These are phyloP conservation scores for Crotophaga sulcirostris DNA, from an alignment of 2,113 vertebrate genomes.

Conservation along the genomic window DNA sequence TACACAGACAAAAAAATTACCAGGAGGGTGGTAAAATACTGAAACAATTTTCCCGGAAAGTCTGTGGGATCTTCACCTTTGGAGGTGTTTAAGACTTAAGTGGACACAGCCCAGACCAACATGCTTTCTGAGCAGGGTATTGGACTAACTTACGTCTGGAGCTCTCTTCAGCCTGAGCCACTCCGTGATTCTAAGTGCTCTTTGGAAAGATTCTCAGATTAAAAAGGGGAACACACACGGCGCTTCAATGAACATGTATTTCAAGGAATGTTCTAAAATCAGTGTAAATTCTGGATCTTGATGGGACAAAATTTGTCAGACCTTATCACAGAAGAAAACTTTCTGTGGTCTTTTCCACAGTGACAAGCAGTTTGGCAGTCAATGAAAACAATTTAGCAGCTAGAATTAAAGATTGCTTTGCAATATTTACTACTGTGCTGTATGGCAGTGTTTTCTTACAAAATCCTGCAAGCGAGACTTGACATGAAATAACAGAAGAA, in stretches of 20 bases:
- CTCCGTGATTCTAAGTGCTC: background rate
- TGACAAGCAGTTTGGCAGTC: no score
- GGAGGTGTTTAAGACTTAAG: background rate
- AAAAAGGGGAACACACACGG: background rate
- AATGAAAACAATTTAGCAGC: background rate
- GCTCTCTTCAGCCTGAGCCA: background rate
- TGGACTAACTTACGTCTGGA: background rate
- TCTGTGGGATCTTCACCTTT: background rate
- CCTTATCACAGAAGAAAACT: background rate
- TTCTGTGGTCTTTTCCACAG: background rate
- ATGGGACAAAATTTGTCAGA: background rate
- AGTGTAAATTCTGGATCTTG: background rate
- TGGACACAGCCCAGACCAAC: background rate
- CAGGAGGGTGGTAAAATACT: background rate
- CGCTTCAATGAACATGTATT: background rate
- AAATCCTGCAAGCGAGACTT: background rate
- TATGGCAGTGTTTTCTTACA: background rate
- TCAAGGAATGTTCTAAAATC: background rate
- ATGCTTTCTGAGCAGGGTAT: background rate
- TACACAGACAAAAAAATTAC: background rate
- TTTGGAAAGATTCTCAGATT: background rate
- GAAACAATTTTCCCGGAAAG: background rate
- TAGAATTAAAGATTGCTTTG: background rate
- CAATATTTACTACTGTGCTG: background rate
- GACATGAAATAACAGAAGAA: background rate